These are phyloP conservation scores for Sipha maydis DNA, from an alignment of 2,888 invertebrate genomes.

Conservation along the genomic window DNA sequence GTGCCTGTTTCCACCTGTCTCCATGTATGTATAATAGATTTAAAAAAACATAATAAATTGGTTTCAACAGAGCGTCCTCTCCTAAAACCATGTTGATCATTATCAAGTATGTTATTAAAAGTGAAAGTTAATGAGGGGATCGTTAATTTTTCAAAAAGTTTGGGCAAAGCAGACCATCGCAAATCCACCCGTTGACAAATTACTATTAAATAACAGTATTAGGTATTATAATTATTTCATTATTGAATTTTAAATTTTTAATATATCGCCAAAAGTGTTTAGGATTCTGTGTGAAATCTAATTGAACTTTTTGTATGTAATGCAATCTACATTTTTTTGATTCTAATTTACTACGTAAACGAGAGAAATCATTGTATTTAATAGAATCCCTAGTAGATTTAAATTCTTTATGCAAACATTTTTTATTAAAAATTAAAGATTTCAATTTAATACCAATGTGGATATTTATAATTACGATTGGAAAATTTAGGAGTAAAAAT, in stretches of 20 bases:
- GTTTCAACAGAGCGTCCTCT: no score
- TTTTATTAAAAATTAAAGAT: conserved; percentile 27
- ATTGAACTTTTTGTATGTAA: background rate
- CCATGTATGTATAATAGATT: no score
- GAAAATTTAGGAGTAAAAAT: background rate
- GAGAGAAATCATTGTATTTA: background rate
- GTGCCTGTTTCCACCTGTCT: no score
- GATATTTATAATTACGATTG: background rate
- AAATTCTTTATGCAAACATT: conserved; percentile 39
- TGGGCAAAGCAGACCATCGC: no score
- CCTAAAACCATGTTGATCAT: no score
- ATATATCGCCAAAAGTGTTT: background rate
- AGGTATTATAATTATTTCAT: conserved; percentile 32
- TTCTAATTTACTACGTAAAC: conserved; percentile 11
- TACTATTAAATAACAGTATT: background rate
- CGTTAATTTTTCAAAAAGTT: no score
- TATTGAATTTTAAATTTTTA: conserved; percentile 21
- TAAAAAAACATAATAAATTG: no score
- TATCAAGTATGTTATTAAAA: no score
- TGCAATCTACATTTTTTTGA: background rate
- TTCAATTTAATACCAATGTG: background rate
- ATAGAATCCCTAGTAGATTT: background rate
- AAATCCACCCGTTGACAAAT: background rate
- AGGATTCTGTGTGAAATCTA: background rate
- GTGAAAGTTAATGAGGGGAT: no score